phyloP scores from a whole-genome alignment of 2,888 invertebrate genomes.

The Brenthis ino region DNA sequence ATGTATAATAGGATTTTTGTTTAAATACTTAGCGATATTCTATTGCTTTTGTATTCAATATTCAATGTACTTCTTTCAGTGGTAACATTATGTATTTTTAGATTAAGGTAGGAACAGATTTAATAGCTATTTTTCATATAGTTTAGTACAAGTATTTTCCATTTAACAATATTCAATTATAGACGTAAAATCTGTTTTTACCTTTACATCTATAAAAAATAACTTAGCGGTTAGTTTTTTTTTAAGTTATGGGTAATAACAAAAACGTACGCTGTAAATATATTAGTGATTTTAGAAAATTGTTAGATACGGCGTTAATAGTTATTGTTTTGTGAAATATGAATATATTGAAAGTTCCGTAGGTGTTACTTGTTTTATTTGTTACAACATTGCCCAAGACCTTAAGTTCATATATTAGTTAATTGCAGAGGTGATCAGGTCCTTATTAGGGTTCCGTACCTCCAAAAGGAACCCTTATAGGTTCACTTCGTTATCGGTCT shows the following conservation, averaged over 20 bases:
- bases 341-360: slow-evolving; percentile 79
- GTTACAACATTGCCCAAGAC: background rate
- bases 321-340: slow-evolving; percentile 79
- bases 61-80: background rate
- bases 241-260: slow-evolving; percentile 28
- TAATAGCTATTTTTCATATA: slow-evolving; percentile 33
- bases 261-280: slow-evolving; percentile 64
- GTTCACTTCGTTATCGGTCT: background rate
- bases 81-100: slow-evolving; percentile 1
- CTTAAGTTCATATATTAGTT: background rate
- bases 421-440: background rate
- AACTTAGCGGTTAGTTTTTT: slow-evolving; percentile 29
- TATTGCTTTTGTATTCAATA: slow-evolving; percentile 5
- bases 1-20: slow-evolving; percentile 24
- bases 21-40: slow-evolving; percentile 5
- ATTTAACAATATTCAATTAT: no score
- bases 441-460: no score
- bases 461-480: background rate
- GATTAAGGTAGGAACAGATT: slow-evolving; percentile 14
- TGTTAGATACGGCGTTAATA: slow-evolving; percentile 65
- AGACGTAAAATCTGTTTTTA: slow-evolving; percentile 1
- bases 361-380: slow-evolving; percentile 52
- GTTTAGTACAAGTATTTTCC: background rate
- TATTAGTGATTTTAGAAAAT: slow-evolving; percentile 59
- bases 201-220: slow-evolving; percentile 9